Conservation (phyloP, 2,113 vertebrate genomes). For the Bostrychus sinensis region DNA sequence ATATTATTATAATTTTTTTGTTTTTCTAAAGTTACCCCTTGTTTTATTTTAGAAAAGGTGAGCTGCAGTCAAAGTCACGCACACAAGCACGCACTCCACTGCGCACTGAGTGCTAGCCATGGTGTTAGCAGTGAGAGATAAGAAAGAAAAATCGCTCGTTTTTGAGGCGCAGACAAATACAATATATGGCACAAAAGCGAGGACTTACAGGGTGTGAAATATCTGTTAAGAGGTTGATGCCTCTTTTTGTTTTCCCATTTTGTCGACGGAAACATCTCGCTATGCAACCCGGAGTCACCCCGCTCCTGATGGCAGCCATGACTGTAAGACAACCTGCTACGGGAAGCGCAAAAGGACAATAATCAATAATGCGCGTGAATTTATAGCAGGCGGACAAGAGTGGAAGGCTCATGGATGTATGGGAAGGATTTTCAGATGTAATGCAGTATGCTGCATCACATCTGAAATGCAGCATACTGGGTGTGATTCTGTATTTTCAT, state of each 20-base stretch:
- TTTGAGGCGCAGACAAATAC: fast-evolving
- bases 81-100: constrained; percentile 17
- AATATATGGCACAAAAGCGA: background rate
- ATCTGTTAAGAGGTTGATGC: constrained; percentile 7
- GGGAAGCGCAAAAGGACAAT: constrained; percentile 33
- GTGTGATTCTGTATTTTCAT: too few species aligned
- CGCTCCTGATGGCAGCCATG: constrained; percentile 78
- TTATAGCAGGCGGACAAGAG: too few species aligned
- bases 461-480: too few species aligned
- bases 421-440: too few species aligned
- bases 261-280: constrained; percentile 68
- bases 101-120: constrained; percentile 34
- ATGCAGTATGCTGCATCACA: too few species aligned
- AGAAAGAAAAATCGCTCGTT: background rate
- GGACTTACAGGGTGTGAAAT: constrained; percentile 61
- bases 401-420: too few species aligned
- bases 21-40: background rate
- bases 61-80: constrained; percentile 67
- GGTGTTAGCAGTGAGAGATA: background rate
- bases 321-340: constrained; percentile 15
- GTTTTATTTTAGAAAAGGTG: background rate
- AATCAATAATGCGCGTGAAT: too few species aligned
- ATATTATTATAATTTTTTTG: background rate
- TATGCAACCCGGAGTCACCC: constrained; percentile 62
- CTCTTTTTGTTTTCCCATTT: constrained; percentile 28